phyloP scores from a whole-genome alignment of 2,113 vertebrate genomes.

The Cisticola juncidis region DNA sequence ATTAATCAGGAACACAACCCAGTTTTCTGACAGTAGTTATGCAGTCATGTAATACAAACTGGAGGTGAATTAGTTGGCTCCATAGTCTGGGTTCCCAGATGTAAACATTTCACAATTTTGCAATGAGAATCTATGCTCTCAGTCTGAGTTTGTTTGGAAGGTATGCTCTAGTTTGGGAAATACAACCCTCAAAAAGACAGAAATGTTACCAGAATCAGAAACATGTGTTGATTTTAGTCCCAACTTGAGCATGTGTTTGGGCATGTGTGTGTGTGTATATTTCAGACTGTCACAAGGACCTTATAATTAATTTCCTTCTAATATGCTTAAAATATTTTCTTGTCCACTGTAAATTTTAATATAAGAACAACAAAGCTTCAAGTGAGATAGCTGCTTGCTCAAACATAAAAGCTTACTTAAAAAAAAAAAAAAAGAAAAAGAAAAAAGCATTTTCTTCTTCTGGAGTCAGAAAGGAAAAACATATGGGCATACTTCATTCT shows the following conservation, averaged over 20 bases:
- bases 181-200: not conserved
- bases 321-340: conserved; percentile 4
- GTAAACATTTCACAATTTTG: conserved; percentile 30
- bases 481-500: not conserved
- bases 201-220: conserved; percentile 3
- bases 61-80: not conserved
- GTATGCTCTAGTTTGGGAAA: not conserved
- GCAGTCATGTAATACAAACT: not conserved
- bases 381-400: not conserved
- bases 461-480: not conserved
- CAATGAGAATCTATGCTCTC: not conserved
- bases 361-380: not conserved
- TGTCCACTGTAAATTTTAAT: not conserved
- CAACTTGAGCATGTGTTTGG: not conserved
- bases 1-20: not conserved
- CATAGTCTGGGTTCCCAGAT: not conserved
- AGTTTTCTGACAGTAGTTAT: not conserved
- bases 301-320: not conserved
- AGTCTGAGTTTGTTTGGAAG: not conserved
- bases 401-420: not conserved
- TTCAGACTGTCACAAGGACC: not conserved
- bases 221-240: not conserved
- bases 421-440: accelerated
- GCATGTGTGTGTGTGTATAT: not conserved
- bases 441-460: not conserved